phyloP scores from a whole-genome alignment of 37 sponge, comb jelly and placozoan species.

The Hormiphora californensis region DNA sequence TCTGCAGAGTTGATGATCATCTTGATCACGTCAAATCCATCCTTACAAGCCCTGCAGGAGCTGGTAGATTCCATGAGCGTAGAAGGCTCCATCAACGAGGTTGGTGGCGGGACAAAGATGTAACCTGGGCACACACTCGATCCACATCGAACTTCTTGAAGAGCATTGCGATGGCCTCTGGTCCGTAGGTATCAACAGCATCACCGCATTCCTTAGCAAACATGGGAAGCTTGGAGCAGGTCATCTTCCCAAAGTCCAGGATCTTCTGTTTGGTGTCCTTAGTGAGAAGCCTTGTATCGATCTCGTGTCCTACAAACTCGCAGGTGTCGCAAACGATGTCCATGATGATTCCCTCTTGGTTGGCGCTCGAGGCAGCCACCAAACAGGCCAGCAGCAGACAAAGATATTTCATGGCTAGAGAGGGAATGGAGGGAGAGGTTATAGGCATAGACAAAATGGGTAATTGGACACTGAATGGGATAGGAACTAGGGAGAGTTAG shows the following conservation, averaged over 20 bases:
- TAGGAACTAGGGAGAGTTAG: too few species aligned
- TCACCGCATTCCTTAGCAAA: background rate
- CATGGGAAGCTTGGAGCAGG: background rate
- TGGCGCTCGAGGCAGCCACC: too few species aligned
- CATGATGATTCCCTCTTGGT: too few species aligned
- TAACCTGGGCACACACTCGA: background rate
- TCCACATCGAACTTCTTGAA: constrained; percentile 20
- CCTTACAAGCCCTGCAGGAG: constrained; percentile 1
- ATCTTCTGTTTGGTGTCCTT: background rate
- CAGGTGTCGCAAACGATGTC: constrained; percentile 17
- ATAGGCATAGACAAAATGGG: too few species aligned
- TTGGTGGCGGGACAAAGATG: background rate
- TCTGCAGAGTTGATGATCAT: background rate
- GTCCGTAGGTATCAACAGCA: background rate
- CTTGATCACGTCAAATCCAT: constrained; percentile 36
- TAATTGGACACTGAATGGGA: too few species aligned
- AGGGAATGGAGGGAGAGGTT: too few species aligned
- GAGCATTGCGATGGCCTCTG: background rate
- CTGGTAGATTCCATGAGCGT: background rate
- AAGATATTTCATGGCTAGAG: too few species aligned
- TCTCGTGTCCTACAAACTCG: background rate
- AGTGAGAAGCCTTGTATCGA: background rate
- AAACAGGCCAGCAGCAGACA: too few species aligned
- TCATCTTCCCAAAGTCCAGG: background rate
- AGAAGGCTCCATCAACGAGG: background rate